Base-by-base conservation (phyloP, 2,113 vertebrate species). In the Chloebia gouldiae region DNA sequence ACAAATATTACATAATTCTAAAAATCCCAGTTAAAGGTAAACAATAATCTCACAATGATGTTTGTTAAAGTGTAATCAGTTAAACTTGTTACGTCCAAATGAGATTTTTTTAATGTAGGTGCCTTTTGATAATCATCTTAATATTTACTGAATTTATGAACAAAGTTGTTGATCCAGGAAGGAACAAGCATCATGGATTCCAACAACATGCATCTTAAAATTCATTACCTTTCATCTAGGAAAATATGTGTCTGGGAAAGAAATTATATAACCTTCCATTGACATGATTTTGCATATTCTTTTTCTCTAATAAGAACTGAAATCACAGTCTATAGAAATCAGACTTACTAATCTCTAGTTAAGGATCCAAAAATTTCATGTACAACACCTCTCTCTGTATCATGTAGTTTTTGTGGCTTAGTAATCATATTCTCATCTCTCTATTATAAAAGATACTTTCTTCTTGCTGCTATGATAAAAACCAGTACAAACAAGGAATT, bases 41-140 rank as follows among this genome's bases (percentile, higher is more conserved):
- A 56, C 0, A 0, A 47, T 61, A n/a, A 3, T 61, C 18, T 50
- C 3, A 33, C 15, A 84, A 3, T 24, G 16, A 28, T 25, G 2
- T 47, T 50, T 81, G 11, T 31, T 70, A 63, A 82, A 75, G n/a
- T 8, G 4, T 22, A 59, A 79, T 54, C 35, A 51, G 9, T 42
- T 31, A 92, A 80, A 72, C 13, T 2, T 69, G 9, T 45, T 44
- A 28, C 20, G 6, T 57, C 22, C 11, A 17, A 42, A 85, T 35
- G 40, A 31, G 2, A 28, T 33, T 56, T 21, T 35, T 28, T 42
- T 2, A 39, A 45, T 17, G 0, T 6, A 8, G 27, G 4, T 57
- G 7, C 13, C 50, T 88, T 91, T 59, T 66, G 54, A 70, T 53
- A 76, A 7, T 24, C 5, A 13, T 40, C 7, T 33, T 45, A 37